Base-by-base conservation (phyloP, 2,797 vertebrate genomes). In the Intellagama lesueurii region DNA sequence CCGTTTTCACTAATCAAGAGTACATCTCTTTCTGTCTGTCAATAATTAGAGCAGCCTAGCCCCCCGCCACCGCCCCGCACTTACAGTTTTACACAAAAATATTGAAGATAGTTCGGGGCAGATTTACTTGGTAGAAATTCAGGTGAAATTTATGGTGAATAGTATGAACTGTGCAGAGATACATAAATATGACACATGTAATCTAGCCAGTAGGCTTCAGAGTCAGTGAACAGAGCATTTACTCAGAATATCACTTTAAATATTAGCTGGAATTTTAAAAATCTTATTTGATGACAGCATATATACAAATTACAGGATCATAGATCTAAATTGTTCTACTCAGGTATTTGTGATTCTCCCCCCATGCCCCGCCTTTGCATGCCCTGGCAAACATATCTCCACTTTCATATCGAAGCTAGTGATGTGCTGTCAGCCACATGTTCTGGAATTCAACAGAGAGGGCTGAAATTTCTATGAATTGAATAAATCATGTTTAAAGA, bases 401-500 rank as follows among this genome's bases (percentile, higher is more conserved):
- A 82, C 47, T 76, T 73, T 30, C 26, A 22, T 85, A 76, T 40
- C 47, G 79, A 56, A 77, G 35, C 28, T 87, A 26, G 44, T 78
- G 19, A 77, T 81, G 85, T 56, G 72, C 84, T 90, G 26, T 86
- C 79, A 90, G 88, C 92, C 93, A 89, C 96, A 66, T 95, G 95
- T 94, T 92, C 91, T 88, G 85, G 66, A 86, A 3, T 95, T 96
- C 68, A 81, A 93, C 93, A 88, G 47, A 7, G 90, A 94, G 93
- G 94, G 94, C 94, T 96, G 92, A 91, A 95, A 96, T 96, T 97
- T 96, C 96, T 95, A 95, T 95, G 95, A 97, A 97, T 96, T 93
- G 93, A 96, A 96, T 97, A 97, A 97, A 96, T 97, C 95, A 96
- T 96, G 95, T 96, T 96, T 93, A 90, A 97, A 97, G 97, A 96